phyloP scores from a whole-genome alignment of 2,888 invertebrate species.

The Poecilobothrus nobilitatus region DNA sequence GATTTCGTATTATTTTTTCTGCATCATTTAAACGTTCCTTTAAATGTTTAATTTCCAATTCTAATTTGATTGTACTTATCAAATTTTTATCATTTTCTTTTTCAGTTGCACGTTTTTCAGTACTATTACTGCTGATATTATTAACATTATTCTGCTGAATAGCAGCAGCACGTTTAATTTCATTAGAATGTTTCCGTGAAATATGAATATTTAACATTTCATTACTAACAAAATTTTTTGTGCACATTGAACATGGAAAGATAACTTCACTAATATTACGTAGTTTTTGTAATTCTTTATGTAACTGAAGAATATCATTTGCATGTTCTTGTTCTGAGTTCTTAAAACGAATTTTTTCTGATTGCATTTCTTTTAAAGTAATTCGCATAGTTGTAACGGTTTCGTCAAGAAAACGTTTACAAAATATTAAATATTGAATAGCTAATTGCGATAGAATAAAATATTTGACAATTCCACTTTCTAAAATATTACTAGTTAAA shows the following conservation, averaged over 20 bases:
- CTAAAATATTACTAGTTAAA: constrained; percentile 37
- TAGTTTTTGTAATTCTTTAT: constrained; percentile 38
- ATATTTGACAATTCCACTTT: constrained; percentile 42
- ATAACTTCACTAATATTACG: constrained; percentile 39
- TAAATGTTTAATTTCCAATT: constrained; percentile 54
- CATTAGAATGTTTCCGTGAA: constrained; percentile 32
- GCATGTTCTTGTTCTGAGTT: constrained; percentile 32
- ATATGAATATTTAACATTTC: constrained; percentile 40
- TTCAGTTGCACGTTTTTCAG: constrained; percentile 23
- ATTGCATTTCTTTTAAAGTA: constrained; percentile 29
- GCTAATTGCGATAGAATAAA: constrained; percentile 39
- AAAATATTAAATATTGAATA: constrained; percentile 40
- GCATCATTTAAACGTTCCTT: constrained; percentile 55
- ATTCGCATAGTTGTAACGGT: constrained; percentile 33
- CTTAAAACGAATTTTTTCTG: constrained; percentile 32
- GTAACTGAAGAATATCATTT: constrained; percentile 36
- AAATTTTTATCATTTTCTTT: constrained; percentile 40
- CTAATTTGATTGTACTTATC: constrained; percentile 55
- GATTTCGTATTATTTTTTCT: constrained; percentile 47
- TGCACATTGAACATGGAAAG: constrained; percentile 40
- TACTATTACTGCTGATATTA: constrained; percentile 6
- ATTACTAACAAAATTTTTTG: constrained; percentile 41
- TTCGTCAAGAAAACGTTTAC: constrained; percentile 40
- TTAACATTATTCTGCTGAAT: too few species aligned
- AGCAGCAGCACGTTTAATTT: constrained; percentile 10